Conservation (phyloP, 1,140 invertebrate species). For the Leptopilina clavipes region DNA sequence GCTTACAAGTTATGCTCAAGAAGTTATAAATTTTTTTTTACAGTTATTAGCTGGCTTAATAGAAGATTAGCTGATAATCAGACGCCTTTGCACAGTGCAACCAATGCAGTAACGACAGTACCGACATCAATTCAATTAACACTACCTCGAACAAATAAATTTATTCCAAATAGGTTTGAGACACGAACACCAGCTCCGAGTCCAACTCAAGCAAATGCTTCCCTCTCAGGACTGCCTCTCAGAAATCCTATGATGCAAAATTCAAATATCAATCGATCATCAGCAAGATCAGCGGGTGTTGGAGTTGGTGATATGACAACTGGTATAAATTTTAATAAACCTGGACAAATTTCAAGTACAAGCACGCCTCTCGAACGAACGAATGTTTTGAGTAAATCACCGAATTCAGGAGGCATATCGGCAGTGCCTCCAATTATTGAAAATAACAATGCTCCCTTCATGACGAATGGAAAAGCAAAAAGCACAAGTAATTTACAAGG, state of each 20-base stretch:
- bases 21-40: no score
- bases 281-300: slow-evolving; percentile 60
- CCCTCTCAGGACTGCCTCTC: slow-evolving; percentile 58
- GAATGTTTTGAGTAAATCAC: slow-evolving; percentile 59
- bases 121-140: slow-evolving; percentile 67
- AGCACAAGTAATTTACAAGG: slow-evolving; percentile 62
- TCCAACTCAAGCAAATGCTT: slow-evolving; percentile 50
- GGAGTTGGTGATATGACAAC: slow-evolving; percentile 62
- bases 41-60: slow-evolving; percentile 73
- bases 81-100: slow-evolving; percentile 61
- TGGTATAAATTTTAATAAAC: slow-evolving; percentile 64
- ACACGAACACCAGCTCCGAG: slow-evolving; percentile 61
- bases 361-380: slow-evolving; percentile 71
- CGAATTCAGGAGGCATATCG: slow-evolving; percentile 51
- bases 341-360: slow-evolving; percentile 68
- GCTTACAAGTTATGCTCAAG: no score
- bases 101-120: slow-evolving; percentile 50
- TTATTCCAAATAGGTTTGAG: slow-evolving; percentile 64
- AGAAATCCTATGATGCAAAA: slow-evolving; percentile 66
- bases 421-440: slow-evolving; percentile 61
- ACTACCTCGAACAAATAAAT: slow-evolving; percentile 67
- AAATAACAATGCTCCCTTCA: slow-evolving; percentile 63
- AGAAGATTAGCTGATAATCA: slow-evolving; percentile 69
- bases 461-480: slow-evolving; percentile 62
- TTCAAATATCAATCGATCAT: slow-evolving; percentile 66